phyloP scores from a whole-genome alignment of 2,797 vertebrate species.

The Chrysocyon brachyurus region DNA sequence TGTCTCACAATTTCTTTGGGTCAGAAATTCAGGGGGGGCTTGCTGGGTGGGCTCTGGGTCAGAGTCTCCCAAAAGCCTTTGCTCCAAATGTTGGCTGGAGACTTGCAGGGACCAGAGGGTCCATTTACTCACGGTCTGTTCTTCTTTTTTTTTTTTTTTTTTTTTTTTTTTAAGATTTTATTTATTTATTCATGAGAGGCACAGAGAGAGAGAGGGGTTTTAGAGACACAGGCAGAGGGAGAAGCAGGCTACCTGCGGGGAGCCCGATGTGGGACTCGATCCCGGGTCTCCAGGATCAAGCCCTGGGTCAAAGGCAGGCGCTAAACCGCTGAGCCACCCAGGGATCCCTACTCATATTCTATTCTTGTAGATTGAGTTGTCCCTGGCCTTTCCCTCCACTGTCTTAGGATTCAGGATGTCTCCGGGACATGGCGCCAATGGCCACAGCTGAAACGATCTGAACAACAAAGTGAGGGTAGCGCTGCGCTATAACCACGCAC shows the following conservation, averaged over 20 bases:
- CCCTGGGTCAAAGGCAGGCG: no score
- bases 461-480: not conserved
- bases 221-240: no score
- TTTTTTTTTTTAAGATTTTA: no score
- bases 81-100: not conserved
- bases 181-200: no score
- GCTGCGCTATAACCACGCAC: no score
- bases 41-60: not conserved
- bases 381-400: not conserved
- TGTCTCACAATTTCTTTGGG: not conserved
- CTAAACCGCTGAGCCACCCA: no score
- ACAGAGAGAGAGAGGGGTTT: no score
- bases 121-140: not conserved
- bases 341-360: not conserved
- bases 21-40: not conserved
- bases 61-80: not conserved
- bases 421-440: not conserved
- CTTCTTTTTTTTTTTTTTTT: not conserved
- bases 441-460: not conserved
- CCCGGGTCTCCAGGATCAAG: no score
- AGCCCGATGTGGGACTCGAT: no score
- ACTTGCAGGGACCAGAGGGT: not conserved
- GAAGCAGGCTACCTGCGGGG: no score
- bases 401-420: not conserved
- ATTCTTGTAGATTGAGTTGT: not conserved